Percentiles rank a stretch among this genome's conserved stretches.
Conservation (phyloP, 2,797 vertebrate species). For the Silurus lanzhouensis region DNA sequence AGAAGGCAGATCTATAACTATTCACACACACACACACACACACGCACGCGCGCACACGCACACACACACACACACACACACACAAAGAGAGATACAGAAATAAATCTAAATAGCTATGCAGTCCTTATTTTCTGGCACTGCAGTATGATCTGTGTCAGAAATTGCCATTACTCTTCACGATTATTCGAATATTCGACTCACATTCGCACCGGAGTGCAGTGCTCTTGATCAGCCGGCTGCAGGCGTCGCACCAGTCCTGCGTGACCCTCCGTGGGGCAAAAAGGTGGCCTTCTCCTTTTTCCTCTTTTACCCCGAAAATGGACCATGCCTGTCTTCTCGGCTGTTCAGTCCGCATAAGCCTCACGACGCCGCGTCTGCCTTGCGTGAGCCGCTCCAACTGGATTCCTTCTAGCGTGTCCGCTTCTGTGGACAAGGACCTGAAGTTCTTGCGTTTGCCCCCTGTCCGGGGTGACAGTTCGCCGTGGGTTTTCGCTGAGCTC, state of each 20-base stretch:
- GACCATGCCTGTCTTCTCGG: slow-evolving; percentile 85
- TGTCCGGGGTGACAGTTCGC: background rate
- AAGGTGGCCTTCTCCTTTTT: slow-evolving; percentile 83
- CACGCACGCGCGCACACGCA: no score
- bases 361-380: slow-evolving; percentile 74
- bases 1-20: background rate
- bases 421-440: slow-evolving; percentile 23
- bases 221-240: slow-evolving; percentile 77
- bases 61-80: no score
- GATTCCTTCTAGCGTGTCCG: slow-evolving; percentile 46
- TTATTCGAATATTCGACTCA: slow-evolving; percentile 54
- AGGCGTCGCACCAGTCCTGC: slow-evolving; percentile 88
- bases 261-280: slow-evolving; percentile 71
- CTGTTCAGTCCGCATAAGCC: slow-evolving; percentile 73
- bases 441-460: background rate
- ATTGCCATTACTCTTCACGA: no score
- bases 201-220: slow-evolving; percentile 81
- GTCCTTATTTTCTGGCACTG: background rate
- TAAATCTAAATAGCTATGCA: no score
- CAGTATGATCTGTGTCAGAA: no score
- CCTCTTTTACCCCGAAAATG: slow-evolving; percentile 81
- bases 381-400: slow-evolving; percentile 71
- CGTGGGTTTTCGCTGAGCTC: slow-evolving; percentile 39
- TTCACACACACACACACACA: no score
- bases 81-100: no score